Conservation (phyloP, 92 coral and sea anemone genomes). For the Epizoanthus rinbou region DNA sequence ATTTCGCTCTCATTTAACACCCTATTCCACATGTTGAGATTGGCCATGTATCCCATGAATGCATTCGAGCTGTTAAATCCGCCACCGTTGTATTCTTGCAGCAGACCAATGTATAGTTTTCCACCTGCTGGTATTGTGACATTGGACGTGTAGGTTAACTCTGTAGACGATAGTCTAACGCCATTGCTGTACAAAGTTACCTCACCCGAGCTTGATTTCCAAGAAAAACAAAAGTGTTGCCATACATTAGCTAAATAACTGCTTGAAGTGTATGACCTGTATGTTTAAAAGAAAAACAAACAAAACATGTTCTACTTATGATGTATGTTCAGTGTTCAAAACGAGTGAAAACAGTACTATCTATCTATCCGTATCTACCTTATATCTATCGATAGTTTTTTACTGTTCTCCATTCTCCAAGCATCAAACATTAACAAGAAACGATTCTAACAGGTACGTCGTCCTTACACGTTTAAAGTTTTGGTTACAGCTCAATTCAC, state of each 20-base stretch:
- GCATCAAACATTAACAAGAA: no score
- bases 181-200: slow-evolving; percentile 7
- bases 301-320: no score
- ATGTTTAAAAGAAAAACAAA: neutral
- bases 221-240: slow-evolving; percentile 29
- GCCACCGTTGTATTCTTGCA: slow-evolving; percentile 11
- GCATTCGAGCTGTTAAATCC: slow-evolving; percentile 8
- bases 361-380: no score
- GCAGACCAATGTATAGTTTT: slow-evolving; percentile 24
- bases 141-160: neutral
- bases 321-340: no score
- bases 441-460: no score
- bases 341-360: no score
- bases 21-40: slow-evolving; percentile 13
- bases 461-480: no score
- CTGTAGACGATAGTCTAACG: neutral
- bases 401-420: no score
- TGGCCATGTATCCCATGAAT: slow-evolving; percentile 11
- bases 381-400: no score
- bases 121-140: neutral
- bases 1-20: neutral
- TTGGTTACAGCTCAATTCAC: no score
- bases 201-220: neutral
- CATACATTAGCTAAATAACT: neutral
- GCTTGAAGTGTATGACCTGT: slow-evolving; percentile 2